Percentiles rank a stretch among this genome's conserved stretches.
Conservation (phyloP, 2,113 vertebrate genomes). For the Rhadina sibilatrix region DNA sequence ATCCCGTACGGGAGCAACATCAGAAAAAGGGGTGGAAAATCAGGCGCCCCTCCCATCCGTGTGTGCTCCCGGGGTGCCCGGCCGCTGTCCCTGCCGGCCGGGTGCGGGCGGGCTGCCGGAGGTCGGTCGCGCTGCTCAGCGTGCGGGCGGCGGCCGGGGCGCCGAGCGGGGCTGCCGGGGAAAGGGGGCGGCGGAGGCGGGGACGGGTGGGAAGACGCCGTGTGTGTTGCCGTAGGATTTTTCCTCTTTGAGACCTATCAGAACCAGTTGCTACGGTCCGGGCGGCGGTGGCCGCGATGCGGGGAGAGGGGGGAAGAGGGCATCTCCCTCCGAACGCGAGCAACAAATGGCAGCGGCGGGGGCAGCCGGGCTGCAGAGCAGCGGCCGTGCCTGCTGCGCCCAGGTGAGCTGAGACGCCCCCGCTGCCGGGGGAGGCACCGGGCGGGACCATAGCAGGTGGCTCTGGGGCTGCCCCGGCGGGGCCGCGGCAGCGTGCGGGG, state of each 20-base stretch:
- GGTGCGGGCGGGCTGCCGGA: background rate
- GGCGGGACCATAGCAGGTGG: background rate
- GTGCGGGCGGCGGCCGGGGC: background rate
- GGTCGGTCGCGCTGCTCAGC: background rate
- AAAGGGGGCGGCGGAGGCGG: background rate
- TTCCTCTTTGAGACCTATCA: background rate
- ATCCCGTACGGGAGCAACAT: background rate
- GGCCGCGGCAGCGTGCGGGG: background rate
- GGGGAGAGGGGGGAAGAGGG: background rate
- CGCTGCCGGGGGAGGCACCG: background rate
- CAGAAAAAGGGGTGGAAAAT: background rate
- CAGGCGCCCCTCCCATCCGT: background rate
- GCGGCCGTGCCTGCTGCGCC: background rate
- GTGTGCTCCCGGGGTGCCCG: background rate
- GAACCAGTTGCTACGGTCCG: background rate
- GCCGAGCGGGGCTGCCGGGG: background rate
- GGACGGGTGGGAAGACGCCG: background rate
- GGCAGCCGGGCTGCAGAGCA: background rate
- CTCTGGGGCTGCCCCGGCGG: background rate
- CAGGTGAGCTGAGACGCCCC: conserved; percentile 20
- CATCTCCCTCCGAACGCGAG: background rate
- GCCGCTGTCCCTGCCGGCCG: background rate
- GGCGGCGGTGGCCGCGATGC: background rate
- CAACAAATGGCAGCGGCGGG: conserved; percentile 29
- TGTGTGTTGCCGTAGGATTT: background rate